A percentile compares a stretch with the other conserved stretches of the same genome.
phyloP scores from a whole-genome alignment of 2,113 vertebrate species.

The Macquaria ambigua region DNA sequence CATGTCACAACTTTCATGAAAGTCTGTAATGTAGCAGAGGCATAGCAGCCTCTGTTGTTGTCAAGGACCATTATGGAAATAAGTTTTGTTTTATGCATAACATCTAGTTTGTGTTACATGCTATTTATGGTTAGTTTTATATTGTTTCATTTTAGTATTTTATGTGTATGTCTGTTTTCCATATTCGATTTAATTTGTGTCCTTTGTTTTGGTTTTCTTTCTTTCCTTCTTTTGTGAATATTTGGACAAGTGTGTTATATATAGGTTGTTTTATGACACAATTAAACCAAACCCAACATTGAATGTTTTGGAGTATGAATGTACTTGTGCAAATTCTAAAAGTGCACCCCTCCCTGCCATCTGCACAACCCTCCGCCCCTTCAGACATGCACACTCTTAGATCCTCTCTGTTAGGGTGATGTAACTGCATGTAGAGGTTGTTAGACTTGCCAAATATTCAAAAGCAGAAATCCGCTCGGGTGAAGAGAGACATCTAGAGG shows the following conservation, averaged over 20 bases:
- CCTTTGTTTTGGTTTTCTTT: neutral
- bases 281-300: neutral
- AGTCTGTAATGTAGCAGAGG: neutral
- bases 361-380: neutral
- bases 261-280: neutral
- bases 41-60: no score
- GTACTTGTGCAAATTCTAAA: neutral
- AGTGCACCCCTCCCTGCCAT: neutral
- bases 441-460: neutral
- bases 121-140: neutral
- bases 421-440: constrained; percentile 27
- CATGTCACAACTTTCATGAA: neutral
- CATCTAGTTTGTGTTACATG: neutral
- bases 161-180: neutral
- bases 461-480: constrained; percentile 16
- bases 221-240: neutral
- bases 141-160: neutral
- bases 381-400: constrained; percentile 9
- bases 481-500: constrained; percentile 75
- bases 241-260: neutral
- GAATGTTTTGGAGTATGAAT: neutral
- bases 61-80: neutral
- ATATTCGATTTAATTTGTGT: neutral
- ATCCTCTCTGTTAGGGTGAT: constrained; percentile 26
- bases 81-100: neutral